A percentile compares a stretch with the other conserved stretches of the same genome.
Conservation (phyloP, 92 coral and sea anemone species). For the Epizoanthus illoricatus region DNA sequence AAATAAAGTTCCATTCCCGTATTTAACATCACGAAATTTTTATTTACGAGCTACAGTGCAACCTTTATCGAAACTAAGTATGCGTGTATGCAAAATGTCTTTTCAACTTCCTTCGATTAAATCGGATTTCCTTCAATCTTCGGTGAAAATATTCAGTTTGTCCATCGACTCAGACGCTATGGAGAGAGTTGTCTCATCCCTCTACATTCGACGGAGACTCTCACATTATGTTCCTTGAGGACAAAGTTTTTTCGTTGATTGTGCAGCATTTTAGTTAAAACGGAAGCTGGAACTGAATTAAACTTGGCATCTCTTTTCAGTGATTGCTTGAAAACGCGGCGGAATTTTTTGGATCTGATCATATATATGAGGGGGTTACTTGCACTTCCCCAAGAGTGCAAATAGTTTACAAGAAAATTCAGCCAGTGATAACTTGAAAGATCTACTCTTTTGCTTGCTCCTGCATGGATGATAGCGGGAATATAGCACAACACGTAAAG, state of each 20-base stretch:
- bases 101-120: too few relatives aligned
- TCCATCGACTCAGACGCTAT: too few relatives aligned
- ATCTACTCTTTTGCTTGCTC: not conserved
- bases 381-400: not conserved
- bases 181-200: too few relatives aligned
- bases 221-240: not conserved
- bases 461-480: not conserved
- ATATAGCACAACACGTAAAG: not conserved
- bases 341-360: not conserved
- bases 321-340: not conserved
- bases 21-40: too few relatives aligned
- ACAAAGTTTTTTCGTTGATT: not conserved
- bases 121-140: too few relatives aligned
- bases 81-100: too few relatives aligned
- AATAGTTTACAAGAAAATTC: not conserved
- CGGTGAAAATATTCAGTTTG: too few relatives aligned
- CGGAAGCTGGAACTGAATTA: not conserved
- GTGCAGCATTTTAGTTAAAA: not conserved
- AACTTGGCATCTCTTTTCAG: not conserved
- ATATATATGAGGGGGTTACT: not conserved
- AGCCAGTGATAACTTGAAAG: not conserved
- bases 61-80: too few relatives aligned
- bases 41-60: too few relatives aligned
- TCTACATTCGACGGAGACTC: too few relatives aligned
- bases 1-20: too few relatives aligned